Evolutionary conservation across 2,113 vertebrate genomes (phyloP).

Genomic region (Catharus fuscescens): DNA sequence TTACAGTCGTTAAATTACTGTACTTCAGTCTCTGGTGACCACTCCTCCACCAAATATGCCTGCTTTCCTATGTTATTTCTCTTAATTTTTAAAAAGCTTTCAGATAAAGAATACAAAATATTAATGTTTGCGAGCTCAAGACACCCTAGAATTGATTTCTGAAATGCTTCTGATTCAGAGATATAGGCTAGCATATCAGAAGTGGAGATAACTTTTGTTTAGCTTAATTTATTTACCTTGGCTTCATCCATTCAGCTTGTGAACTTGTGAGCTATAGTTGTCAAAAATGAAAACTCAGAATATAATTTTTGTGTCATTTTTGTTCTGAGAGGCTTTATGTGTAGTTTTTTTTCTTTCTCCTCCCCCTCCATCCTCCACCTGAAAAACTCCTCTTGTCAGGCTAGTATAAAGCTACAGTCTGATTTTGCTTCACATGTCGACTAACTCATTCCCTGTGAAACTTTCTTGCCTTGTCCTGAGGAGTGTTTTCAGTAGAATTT

Average conservation of each 20-base stretch:
- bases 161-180: not conserved
- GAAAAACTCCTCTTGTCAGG: not conserved
- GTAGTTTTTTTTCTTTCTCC: not conserved
- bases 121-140: not conserved
- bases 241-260: not conserved
- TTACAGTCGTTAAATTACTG: too few relatives aligned
- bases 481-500: not conserved
- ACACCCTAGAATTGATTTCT: not conserved
- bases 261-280: not conserved
- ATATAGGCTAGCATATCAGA: not conserved
- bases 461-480: not conserved
- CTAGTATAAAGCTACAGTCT: not conserved
- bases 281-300: not conserved
- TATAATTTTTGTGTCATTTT: not conserved
- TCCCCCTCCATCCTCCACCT: not conserved
- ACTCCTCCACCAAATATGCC: not conserved
- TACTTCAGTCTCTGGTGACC: not conserved
- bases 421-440: not conserved
- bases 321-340: not conserved
- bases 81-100: not conserved
- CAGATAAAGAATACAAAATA: not conserved
- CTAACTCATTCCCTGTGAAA: not conserved
- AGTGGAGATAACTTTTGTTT: not conserved
- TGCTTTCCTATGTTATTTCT: not conserved
- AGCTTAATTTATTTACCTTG: not conserved